Conservation (phyloP, 2,888 invertebrate species). For the Lymantria monacha region DNA sequence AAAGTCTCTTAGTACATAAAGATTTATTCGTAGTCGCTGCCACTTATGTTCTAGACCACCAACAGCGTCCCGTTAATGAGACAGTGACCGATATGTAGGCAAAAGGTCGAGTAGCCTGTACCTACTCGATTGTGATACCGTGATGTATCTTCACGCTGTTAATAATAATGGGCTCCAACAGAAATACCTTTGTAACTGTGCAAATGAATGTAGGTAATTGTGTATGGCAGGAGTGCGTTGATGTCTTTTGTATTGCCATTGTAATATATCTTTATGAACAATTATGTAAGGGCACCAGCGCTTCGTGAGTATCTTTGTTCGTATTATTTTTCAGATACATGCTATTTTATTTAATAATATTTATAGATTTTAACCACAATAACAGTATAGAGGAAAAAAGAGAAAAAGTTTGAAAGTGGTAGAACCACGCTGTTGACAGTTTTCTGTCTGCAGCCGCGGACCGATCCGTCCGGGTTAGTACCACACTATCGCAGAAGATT, state of each 20-base stretch:
- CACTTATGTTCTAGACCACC: constrained; percentile 16
- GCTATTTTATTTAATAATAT: no score
- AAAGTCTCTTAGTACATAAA: no score
- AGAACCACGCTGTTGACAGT: no score
- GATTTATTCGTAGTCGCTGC: not conserved
- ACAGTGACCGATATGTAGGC: constrained; percentile 72
- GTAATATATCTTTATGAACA: not conserved
- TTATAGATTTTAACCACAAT: no score
- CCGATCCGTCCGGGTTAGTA: no score
- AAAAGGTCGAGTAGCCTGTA: constrained; percentile 55
- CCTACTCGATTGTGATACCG: constrained; percentile 24
- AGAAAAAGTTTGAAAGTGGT: no score
- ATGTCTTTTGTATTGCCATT: constrained; percentile 20
- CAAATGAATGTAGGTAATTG: constrained; percentile 3
- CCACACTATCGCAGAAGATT: no score
- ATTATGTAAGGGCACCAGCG: no score
- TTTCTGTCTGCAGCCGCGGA: no score
- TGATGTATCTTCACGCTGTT: constrained; percentile 10
- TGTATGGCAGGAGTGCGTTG: constrained; percentile 18
- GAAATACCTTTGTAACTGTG: constrained; percentile 1
- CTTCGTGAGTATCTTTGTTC: no score
- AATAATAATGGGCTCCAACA: constrained; percentile 1
- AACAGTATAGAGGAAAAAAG: no score
- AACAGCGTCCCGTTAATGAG: constrained; percentile 69
- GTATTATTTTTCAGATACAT: no score